Evolutionary conservation across 1,140 invertebrate species (phyloP).

Genomic region (Thrips palmi): DNA sequence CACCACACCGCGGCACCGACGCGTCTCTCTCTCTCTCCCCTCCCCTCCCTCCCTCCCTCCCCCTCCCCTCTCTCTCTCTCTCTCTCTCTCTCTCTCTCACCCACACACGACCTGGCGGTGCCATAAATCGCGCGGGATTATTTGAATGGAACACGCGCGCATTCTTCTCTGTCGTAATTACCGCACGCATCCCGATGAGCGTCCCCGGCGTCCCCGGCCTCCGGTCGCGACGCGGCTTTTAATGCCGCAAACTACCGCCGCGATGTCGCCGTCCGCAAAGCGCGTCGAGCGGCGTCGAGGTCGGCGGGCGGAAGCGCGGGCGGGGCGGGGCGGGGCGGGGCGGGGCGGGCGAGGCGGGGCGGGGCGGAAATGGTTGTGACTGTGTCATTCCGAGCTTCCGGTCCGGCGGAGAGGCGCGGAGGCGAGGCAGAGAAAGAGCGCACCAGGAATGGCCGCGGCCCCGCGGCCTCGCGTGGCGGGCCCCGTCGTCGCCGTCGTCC

Average conservation of each 20-base stretch:
- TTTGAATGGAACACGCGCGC: background rate
- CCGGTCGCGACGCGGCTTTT: background rate
- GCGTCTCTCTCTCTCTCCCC: slow-evolving; percentile 1
- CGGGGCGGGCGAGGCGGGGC: too few species aligned
- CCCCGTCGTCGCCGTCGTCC: background rate
- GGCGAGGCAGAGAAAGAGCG: too few species aligned
- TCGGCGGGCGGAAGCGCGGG: too few species aligned
- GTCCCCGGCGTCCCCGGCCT: background rate
- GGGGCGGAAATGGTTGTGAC: too few species aligned
- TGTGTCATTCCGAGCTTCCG: too few species aligned
- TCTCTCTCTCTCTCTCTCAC: slow-evolving; percentile 6
- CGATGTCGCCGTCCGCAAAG: too few species aligned
- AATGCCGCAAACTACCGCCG: background rate
- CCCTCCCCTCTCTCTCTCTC: background rate
- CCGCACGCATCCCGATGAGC: background rate
- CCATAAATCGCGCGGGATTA: background rate
- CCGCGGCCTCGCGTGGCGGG: background rate
- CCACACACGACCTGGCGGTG: slow-evolving; percentile 2
- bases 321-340: too few species aligned
- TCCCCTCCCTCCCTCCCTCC: slow-evolving; percentile 4
- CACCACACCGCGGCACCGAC: too few species aligned
- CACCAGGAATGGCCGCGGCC: too few species aligned
- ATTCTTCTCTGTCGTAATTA: background rate
- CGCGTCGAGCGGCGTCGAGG: too few species aligned
- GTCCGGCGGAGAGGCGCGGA: too few species aligned